These are phyloP conservation scores for Tridacna crocea DNA, from an alignment of 2,888 invertebrate species.

Conservation along the genomic window DNA sequence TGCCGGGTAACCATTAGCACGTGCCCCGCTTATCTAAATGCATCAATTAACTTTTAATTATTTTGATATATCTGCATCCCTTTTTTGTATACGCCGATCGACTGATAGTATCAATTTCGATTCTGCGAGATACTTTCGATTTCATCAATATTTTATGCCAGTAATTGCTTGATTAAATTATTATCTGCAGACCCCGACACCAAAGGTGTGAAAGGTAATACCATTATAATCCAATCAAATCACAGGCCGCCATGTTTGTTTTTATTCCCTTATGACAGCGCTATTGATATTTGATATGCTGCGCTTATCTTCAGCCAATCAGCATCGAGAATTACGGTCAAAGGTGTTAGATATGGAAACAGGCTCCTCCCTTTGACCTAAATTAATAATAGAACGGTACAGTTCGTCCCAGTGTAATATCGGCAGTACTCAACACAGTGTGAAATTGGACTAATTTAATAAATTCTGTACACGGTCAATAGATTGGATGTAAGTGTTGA, in stretches of 20 bases:
- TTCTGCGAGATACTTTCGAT: conserved; percentile 6
- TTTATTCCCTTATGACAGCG: conserved; percentile 69
- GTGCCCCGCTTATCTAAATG: conserved; percentile 18
- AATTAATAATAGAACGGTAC: conserved; percentile 34
- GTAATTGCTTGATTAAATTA: conserved; percentile 47
- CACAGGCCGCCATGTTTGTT: conserved; percentile 64
- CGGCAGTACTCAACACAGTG: conserved; percentile 46
- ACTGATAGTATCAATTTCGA: background rate
- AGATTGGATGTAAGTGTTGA: conserved; percentile 7
- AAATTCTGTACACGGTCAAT: background rate
- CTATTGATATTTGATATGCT: conserved; percentile 69
- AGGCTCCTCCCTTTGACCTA: conserved; percentile 73
- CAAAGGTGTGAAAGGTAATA: conserved; percentile 62
- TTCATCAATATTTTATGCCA: conserved; percentile 7
- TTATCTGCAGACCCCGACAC: conserved; percentile 40
- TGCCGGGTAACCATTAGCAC: background rate
- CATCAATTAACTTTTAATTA: conserved; percentile 5
- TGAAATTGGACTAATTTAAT: conserved; percentile 54
- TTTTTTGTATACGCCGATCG: background rate
- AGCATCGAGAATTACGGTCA: conserved; percentile 53
- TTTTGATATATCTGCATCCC: conserved; percentile 3
- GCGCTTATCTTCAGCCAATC: conserved; percentile 68
- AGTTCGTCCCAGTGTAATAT: conserved; percentile 25
- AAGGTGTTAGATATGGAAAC: conserved; percentile 63
- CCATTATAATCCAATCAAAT: conserved; percentile 66